These are phyloP conservation scores for Siphlonurus alternatus DNA, from an alignment of 2,888 invertebrate species.

Conservation along the genomic window DNA sequence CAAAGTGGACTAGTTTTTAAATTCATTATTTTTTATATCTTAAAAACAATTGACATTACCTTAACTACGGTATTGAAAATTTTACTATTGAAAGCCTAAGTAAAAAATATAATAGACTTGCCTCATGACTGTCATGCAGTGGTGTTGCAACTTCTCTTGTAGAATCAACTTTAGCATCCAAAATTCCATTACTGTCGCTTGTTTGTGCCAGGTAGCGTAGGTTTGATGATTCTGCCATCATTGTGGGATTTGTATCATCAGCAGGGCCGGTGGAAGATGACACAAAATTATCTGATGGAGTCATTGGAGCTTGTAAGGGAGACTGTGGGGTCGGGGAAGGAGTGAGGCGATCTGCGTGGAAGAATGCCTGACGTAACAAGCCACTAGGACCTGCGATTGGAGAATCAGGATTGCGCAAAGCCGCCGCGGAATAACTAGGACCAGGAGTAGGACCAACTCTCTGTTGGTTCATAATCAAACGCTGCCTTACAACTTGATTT, in stretches of 20 bases:
- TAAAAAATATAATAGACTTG: background rate
- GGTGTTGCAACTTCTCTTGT: slow-evolving; percentile 11
- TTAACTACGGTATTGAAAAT: background rate
- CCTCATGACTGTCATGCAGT: background rate
- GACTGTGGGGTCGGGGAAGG: background rate
- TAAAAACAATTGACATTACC: background rate
- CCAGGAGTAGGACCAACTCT: background rate
- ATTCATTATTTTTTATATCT: too few relatives aligned
- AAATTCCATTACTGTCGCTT: slow-evolving; percentile 11
- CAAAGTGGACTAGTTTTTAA: too few relatives aligned
- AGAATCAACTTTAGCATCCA: slow-evolving; percentile 17
- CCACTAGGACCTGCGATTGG: background rate
- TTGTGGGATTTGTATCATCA: slow-evolving; percentile 10
- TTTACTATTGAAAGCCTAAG: too few relatives aligned
- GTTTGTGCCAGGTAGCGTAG: background rate
- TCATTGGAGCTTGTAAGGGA: slow-evolving; percentile 9
- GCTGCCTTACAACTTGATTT: background rate
- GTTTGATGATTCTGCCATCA: background rate
- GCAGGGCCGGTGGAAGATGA: slow-evolving; percentile 15
- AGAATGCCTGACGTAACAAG: background rate
- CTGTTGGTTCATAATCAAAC: background rate
- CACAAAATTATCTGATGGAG: slow-evolving; percentile 13
- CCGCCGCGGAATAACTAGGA: background rate
- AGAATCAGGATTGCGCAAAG: background rate
- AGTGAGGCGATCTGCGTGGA: background rate